Conservation (phyloP, 2,797 vertebrate species). For the Anabas testudineus region DNA sequence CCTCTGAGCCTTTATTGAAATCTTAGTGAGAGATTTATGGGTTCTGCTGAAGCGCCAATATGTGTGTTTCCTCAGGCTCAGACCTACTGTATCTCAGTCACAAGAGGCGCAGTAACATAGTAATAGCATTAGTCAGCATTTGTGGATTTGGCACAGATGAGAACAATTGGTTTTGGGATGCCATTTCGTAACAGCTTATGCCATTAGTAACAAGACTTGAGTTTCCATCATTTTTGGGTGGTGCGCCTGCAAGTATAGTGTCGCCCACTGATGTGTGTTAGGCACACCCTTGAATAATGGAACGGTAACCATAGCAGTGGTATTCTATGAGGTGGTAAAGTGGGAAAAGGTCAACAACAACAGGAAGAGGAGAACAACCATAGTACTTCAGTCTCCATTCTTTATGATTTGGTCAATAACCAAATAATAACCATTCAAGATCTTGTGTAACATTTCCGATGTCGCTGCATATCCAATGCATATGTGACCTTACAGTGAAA, state of each 20-base stretch:
- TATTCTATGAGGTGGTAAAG: slow-evolving; percentile 42
- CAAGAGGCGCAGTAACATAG: slow-evolving; percentile 25
- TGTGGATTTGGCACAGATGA: slow-evolving; percentile 23
- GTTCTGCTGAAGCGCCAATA: slow-evolving; percentile 17
- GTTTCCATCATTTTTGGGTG: slow-evolving; percentile 44
- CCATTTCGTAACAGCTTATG: slow-evolving; percentile 31
- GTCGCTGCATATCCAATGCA: no score
- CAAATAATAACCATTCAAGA: no score
- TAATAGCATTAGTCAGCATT: slow-evolving; percentile 59
- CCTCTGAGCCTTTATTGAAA: slow-evolving; percentile 23
- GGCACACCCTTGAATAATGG: slow-evolving; percentile 62
- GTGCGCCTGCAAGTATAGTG: slow-evolving; percentile 24
- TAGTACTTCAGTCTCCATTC: slow-evolving; percentile 31
- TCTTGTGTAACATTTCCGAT: no score
- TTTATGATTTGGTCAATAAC: slow-evolving; percentile 18
- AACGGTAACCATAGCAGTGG: slow-evolving; percentile 50
- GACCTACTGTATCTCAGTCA: slow-evolving; percentile 31
- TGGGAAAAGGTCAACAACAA: slow-evolving; percentile 50
- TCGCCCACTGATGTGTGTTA: slow-evolving; percentile 44
- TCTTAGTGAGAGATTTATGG: slow-evolving; percentile 43
- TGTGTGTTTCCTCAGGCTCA: slow-evolving; percentile 40
- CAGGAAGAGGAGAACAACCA: slow-evolving; percentile 21
- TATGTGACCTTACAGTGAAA: no score
- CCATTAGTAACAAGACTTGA: slow-evolving; percentile 26
- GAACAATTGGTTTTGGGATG: slow-evolving; percentile 52